A percentile compares a stretch with the other conserved stretches of the same genome.
Evolutionary conservation across 2,888 invertebrate genomes (phyloP).

Genomic region (Ophion slaviceki): DNA sequence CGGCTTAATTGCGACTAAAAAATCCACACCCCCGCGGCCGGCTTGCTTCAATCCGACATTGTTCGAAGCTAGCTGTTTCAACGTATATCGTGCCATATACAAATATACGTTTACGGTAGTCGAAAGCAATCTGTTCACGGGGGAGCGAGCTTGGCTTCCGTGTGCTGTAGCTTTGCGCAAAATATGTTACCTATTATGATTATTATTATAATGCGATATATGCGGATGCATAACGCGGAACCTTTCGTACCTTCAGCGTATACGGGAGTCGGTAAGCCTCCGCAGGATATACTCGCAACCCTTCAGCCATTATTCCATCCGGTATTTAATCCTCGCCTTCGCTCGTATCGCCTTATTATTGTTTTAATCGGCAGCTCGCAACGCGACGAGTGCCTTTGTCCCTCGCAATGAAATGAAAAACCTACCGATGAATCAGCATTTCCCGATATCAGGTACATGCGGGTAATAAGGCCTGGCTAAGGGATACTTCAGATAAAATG

Average conservation of each 20-base stretch:
- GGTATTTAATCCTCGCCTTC: not conserved
- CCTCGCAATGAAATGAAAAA: constrained; percentile 24
- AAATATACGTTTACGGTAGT: constrained; percentile 11
- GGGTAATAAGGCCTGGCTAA: too few relatives aligned
- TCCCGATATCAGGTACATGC: not conserved
- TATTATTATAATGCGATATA: constrained; percentile 15
- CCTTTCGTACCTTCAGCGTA: constrained; percentile 26
- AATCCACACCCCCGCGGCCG: constrained; percentile 57
- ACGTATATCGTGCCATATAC: constrained; percentile 54
- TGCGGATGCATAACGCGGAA: constrained; percentile 28
- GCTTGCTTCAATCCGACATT: constrained; percentile 67
- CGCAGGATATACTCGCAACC: constrained; percentile 44
- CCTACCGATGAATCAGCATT: constrained; percentile 48
- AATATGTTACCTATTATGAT: constrained; percentile 25
- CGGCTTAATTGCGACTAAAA: constrained; percentile 80
- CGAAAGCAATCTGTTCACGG: constrained; percentile 7
- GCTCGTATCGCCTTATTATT: constrained; percentile 38
- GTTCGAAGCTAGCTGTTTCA: constrained; percentile 74
- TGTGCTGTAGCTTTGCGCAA: constrained; percentile 13
- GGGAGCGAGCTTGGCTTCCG: constrained; percentile 43
- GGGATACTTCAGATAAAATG: too few relatives aligned
- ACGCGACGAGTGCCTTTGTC: constrained; percentile 35
- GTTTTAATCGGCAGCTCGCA: constrained; percentile 58
- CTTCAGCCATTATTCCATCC: constrained; percentile 35
- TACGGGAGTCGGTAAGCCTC: constrained; percentile 50